Conservation (phyloP, 2,797 vertebrate genomes). For the Setipinna tenuifilis region DNA sequence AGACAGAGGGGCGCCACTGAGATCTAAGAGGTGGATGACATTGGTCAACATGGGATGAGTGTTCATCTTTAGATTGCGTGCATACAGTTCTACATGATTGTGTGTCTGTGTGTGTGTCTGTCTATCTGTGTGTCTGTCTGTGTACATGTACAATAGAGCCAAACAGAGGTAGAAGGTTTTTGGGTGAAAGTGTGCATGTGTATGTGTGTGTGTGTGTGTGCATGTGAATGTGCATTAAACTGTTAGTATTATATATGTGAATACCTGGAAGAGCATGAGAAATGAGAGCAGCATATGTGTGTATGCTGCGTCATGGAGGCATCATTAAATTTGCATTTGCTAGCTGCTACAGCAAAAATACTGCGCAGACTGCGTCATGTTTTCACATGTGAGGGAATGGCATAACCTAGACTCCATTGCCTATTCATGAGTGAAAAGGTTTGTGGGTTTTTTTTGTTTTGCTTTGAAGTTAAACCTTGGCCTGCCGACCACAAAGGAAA, state of each 20-base stretch:
- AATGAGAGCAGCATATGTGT: background rate
- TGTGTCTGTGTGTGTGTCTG: background rate
- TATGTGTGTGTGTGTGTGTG: background rate
- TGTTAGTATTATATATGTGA: too few relatives aligned
- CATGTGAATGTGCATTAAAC: too few relatives aligned
- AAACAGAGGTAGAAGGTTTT: background rate
- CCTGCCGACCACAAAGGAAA: background rate
- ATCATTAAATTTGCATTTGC: background rate
- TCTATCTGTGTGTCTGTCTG: background rate
- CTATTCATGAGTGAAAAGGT: conserved; percentile 21
- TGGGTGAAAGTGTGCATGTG: background rate
- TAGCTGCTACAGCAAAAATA: background rate
- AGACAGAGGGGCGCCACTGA: background rate
- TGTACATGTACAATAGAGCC: background rate
- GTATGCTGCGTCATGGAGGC: background rate
- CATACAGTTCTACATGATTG: background rate
- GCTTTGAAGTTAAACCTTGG: background rate
- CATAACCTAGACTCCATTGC: background rate
- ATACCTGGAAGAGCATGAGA: background rate
- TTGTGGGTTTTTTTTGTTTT: background rate
- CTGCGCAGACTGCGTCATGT: background rate
- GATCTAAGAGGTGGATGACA: conserved; percentile 8
- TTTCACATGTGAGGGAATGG: background rate
- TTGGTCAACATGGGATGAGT: background rate
- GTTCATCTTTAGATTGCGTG: conserved; percentile 2